These are phyloP conservation scores for Daphoenositta chrysoptera DNA, from an alignment of 2,113 vertebrate species.

Conservation along the genomic window DNA sequence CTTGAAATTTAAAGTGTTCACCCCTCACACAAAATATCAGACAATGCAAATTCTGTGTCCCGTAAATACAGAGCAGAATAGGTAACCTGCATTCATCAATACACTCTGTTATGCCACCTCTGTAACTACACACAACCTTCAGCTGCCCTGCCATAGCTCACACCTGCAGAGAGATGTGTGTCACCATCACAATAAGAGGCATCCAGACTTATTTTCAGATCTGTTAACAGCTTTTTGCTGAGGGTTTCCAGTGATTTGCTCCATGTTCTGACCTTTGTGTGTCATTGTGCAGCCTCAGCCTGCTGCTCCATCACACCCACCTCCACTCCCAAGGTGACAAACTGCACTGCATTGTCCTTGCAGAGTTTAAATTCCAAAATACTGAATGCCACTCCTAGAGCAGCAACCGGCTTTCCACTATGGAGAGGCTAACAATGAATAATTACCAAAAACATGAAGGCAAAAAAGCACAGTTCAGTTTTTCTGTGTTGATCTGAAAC, in stretches of 20 bases:
- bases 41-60: accelerated
- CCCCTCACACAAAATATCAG: not conserved
- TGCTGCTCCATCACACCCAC: not conserved
- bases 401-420: not conserved
- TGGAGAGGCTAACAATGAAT: not conserved
- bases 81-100: not conserved
- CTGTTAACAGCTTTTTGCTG: not conserved
- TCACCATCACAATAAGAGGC: not conserved
- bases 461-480: not conserved
- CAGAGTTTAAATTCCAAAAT: not conserved
- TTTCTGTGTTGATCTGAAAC: not conserved
- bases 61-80: not conserved
- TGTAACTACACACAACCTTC: not conserved
- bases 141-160: not conserved
- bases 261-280: not conserved
- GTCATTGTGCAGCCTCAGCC: not conserved
- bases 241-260: not conserved
- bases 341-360: not conserved
- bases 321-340: not conserved
- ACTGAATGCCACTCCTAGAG: not conserved
- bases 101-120: not conserved
- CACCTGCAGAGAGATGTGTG: not conserved
- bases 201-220: not conserved
- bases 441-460: not conserved
- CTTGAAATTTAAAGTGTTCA: not conserved